Evolutionary conservation across 2,113 vertebrate genomes (phyloP), one percentile per base, ranked within the genome.

Genomic region (Nothobranchius kuhntae): DNA sequence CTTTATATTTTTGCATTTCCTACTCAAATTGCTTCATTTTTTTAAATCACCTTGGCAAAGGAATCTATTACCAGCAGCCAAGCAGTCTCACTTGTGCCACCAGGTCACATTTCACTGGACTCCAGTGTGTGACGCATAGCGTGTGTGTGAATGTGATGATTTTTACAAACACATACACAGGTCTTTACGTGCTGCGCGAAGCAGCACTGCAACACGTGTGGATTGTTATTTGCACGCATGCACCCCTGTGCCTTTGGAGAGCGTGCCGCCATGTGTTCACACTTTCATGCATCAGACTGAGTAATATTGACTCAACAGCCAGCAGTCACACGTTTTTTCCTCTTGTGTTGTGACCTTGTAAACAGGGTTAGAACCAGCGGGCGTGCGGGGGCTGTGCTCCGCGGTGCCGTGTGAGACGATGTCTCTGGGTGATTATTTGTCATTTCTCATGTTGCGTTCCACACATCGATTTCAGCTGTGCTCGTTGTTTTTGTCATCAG

Each of bases 271-370:
- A 44, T 13, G 42, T 77, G 74, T 84, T 86, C 80, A 75, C 80
- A 84, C 84, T 65, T 82, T 75, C 68, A 50, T 69, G 66, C 72
- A 78, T 78, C 84, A 56, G 65, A 26, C 56, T 64, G 78, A 83
- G 70, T 71, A 74, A 80, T 82, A 81, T 81, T 81, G 80, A 89
- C 77, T 84, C 86, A 83, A 78, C 77, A 80, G 75, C 81, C 79
- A 81, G 66, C 48, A 75, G 82, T 88, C 82, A 86, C 84, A 80
- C 79, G 17, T 86, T 83, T 45, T 40, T 73, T 70, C 77, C 84
- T 77, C 86, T 75, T 79, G 87, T 80, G 89, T 62, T 53, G 13
- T 63, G 73, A 81, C 81, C 83, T 75, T 73, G 80, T 82, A 87
- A 82, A 82, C 40, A 56, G 71, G 84, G 82, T 85, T 57, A 65